Percentiles rank a stretch among this genome's conserved stretches.
These are phyloP conservation scores for Pegoplata infirma DNA, from an alignment of 2,888 invertebrate genomes.

Conservation along the genomic window DNA sequence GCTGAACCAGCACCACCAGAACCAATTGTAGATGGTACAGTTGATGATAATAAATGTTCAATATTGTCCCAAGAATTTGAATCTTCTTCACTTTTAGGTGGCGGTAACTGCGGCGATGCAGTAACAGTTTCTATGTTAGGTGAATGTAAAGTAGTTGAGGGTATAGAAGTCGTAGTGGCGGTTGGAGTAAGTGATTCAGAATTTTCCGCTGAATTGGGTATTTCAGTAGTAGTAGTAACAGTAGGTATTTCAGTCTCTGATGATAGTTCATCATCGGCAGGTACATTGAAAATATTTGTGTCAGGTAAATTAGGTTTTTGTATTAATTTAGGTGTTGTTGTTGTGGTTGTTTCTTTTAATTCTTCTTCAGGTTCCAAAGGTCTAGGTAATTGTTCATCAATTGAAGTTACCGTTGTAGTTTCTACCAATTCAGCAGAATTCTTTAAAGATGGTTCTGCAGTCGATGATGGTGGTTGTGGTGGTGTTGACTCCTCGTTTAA, in stretches of 20 bases:
- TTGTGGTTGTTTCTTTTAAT: constrained; percentile 29
- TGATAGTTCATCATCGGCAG: constrained; percentile 52
- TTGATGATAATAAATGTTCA: constrained; percentile 72
- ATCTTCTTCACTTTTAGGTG: constrained; percentile 64
- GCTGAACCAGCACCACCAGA: constrained; percentile 63
- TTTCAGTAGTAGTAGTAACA: not conserved
- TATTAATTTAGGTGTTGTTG: constrained; percentile 38
- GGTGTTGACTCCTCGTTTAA: too few species aligned
- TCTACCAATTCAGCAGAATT: constrained; percentile 23
- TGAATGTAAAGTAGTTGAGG: constrained; percentile 17
- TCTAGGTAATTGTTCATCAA: constrained; percentile 65
- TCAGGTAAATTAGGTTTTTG: constrained; percentile 61
- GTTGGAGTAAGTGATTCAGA: constrained; percentile 17
- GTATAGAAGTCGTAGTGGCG: constrained; percentile 28
- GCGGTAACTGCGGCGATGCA: constrained; percentile 24
- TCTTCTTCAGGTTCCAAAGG: constrained; percentile 62
- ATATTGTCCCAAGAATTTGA: constrained; percentile 73
- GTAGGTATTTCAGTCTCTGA: constrained; percentile 51
- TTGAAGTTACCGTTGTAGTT: constrained; percentile 54
- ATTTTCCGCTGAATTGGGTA: constrained; percentile 28
- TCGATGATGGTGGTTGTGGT: too few species aligned
- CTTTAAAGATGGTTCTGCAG: constrained; percentile 37
- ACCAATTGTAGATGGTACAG: constrained; percentile 65
- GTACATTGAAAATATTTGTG: constrained; percentile 72
- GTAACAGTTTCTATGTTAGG: constrained; percentile 38